Evolutionary conservation across 2,113 vertebrate species (phyloP), one percentile per base, ranked within the genome.

Genomic region (Nannospalax galili): DNA sequence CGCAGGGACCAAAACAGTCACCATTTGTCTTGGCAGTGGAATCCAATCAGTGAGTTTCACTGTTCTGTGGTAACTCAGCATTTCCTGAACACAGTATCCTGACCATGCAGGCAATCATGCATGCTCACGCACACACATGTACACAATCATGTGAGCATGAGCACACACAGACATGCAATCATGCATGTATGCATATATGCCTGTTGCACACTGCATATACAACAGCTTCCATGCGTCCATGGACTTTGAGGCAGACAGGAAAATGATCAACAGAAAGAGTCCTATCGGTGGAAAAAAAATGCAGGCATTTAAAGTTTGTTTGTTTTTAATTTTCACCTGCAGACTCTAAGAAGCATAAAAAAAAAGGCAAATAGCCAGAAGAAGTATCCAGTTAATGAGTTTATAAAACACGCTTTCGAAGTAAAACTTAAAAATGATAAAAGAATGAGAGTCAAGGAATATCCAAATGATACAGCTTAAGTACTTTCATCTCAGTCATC

Each of bases 11-110:
- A 42, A 17, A 0, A 35, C 32, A 67, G n/a, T 35, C 42, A 30
- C 72, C 93, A 8, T 84, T 88, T 65, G 75, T 85, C 92, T 95
- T 91, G 95, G 96, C 87, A 73, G 26, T 17, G 45, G 20, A 11
- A 32, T 52, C 56, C 81, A 6, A 52, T 52, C 48, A 52, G 11
- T 11, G 48, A 52, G 48, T 52, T 11, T 52, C 48, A 52, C 11
- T 80, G 65, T 86, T 91, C 14, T 70, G 17, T 45, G 88, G 93
- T 62, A 87, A 92, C 32, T 81, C 70, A n/a, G n/a, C n/a, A 56
- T 80, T 91, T 84, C 86, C 89, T 78, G 22, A 64, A 90, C 84
- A 70, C 28, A 52, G 35, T n/a, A 62, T 42, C 20, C 60, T 77
- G 62, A 64, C 58, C 15, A 30, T 9, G 48, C 40, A 72, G n/a